Conservation (phyloP, 2,113 vertebrate genomes). For the Percina caprodes region DNA sequence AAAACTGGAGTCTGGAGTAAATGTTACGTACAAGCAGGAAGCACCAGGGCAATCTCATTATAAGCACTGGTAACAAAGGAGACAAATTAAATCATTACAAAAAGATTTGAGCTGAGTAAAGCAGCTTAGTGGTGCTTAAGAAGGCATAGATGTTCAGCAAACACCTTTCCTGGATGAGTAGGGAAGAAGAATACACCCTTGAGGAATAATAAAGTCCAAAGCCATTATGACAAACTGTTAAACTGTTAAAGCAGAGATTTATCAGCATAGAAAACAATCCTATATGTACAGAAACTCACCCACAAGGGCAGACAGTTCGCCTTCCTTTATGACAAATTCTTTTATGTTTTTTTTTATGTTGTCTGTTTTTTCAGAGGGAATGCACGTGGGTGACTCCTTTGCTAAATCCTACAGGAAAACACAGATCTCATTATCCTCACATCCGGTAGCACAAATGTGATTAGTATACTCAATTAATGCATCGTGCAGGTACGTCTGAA, state of each 20-base stretch:
- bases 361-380: accelerated
- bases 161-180: no score
- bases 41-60: accelerated
- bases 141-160: neutral
- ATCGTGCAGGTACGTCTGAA: neutral
- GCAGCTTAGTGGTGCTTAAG: neutral
- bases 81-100: neutral
- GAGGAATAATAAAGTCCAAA: no score
- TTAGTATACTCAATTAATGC: neutral
- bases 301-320: conserved; percentile 44
- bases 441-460: neutral
- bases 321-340: neutral
- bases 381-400: neutral
- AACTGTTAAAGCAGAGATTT: neutral
- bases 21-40: neutral
- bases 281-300: conserved; percentile 61
- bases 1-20: neutral
- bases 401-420: conserved; percentile 44
- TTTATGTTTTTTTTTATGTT: neutral
- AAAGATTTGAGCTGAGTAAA: neutral
- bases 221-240: no score
- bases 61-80: no score
- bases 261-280: neutral
- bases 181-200: no score
- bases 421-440: neutral